A percentile compares a stretch with the other conserved stretches of the same genome.
Conservation (phyloP, 1,140 invertebrate genomes). For the Drosophila quadrilineata region DNA sequence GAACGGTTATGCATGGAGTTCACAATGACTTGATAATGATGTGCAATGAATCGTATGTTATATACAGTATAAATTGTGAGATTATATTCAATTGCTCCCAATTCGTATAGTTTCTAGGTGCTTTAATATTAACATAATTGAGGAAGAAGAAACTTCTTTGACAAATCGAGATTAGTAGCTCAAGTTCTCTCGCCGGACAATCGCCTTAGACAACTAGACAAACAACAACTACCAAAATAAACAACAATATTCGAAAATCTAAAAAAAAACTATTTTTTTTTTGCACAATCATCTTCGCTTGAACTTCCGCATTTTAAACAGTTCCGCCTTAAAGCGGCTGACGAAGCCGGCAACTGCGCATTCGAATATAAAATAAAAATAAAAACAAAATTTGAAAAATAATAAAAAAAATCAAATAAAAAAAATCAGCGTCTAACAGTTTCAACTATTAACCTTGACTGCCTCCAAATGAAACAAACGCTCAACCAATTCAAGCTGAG, state of each 20-base stretch:
- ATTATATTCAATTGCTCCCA: background rate
- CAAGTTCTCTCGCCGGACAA: slow-evolving; percentile 39
- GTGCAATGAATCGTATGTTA: background rate
- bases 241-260: slow-evolving; percentile 1
- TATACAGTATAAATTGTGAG: background rate
- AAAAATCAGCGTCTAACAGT: slow-evolving; percentile 49
- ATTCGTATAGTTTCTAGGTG: background rate
- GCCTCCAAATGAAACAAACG: slow-evolving; percentile 19
- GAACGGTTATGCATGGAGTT: slow-evolving; percentile 2
- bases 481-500: slow-evolving; percentile 12
- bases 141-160: background rate
- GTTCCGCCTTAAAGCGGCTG: slow-evolving; percentile 58
- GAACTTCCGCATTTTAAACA: slow-evolving; percentile 65
- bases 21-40: background rate
- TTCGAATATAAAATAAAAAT: background rate
- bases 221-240: slow-evolving; percentile 32
- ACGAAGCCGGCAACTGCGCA: slow-evolving; percentile 42
- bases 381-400: background rate
- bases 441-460: slow-evolving; percentile 76
- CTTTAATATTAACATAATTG: background rate
- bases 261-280: too few relatives aligned
- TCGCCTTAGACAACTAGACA: slow-evolving; percentile 4
- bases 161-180: slow-evolving; percentile 60
- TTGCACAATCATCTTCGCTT: slow-evolving; percentile 46
- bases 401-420: slow-evolving; percentile 5